Evolutionary conservation across 2,888 invertebrate genomes (phyloP), one percentile per base, ranked within the genome.

Genomic region (Synergus japonicus): DNA sequence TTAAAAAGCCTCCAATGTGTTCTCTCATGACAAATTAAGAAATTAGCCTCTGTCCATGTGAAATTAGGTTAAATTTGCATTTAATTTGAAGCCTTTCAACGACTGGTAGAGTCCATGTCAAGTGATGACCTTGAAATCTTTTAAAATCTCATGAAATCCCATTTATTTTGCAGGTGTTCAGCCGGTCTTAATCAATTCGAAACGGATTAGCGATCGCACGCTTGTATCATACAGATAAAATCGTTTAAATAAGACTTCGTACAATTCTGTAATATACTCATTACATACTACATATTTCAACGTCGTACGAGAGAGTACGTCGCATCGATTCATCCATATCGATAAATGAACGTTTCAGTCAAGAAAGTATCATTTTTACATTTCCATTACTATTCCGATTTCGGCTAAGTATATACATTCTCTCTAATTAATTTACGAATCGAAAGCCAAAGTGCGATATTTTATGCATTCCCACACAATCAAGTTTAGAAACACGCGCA

Each of bases 161-260:
- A 76, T 66, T 60, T 67, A 76, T 49, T 64, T 83, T 81, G 8
- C 83, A 87, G 87, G 78, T 87, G 79, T 83, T 77, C 81, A 82
- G 15, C 65, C 82, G 76, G 79, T 81, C 69, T 81, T 85, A 79
- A 69, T 69, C 58, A 76, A 63, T 76, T 67, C 81, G 78, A 78
- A 81, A 58, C 80, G 83, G 78, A 82, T 82, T 67, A 49, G 81
- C 67, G 82, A 84, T 79, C 83, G 81, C 82, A 83, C 83, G 83
- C 86, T 88, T 89, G 88, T 88, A 89, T 81, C 82, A 87, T 88
- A 88, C 85, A 87, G 86, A 85, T 87, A 89, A 88, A 85, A 86
- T 85, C 84, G 85, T 83, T 86, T 87, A 84, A 85, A 83, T 88
- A 87, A 88, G 85, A 84, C 83, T 86, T 86, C 84, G 84, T 83